A percentile compares a stretch with the other conserved stretches of the same genome.
phyloP scores from a whole-genome alignment of 2,888 invertebrate species.

The Barypeithes pellucidus region DNA sequence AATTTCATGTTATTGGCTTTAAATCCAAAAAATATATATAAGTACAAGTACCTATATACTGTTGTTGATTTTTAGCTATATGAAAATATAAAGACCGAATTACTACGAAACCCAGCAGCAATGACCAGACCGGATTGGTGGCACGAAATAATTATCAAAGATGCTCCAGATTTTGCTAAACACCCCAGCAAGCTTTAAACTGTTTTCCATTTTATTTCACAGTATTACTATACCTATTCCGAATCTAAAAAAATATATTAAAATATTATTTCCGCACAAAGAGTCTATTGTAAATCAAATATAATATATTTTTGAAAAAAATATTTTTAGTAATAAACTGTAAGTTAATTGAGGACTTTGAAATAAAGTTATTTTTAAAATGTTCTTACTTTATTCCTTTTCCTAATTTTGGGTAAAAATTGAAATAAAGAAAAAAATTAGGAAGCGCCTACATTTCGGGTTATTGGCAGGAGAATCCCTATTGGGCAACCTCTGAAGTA shows the following conservation, averaged over 20 bases:
- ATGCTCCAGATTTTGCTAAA: constrained; percentile 63
- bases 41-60: no score
- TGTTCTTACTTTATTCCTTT: not conserved
- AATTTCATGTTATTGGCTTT: no score
- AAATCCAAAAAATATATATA: no score
- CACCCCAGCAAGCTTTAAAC: constrained; percentile 59
- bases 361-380: constrained; percentile 38
- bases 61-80: constrained; percentile 74
- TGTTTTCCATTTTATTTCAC: constrained; percentile 11
- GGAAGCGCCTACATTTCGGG: not conserved
- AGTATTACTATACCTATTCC: constrained; percentile 8
- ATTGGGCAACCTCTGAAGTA: no score
- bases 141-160: constrained; percentile 73
- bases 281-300: constrained; percentile 30
- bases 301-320: constrained; percentile 40
- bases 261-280: constrained; percentile 29
- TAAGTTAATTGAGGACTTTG: constrained; percentile 24
- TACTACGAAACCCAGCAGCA: constrained; percentile 80
- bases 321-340: constrained; percentile 35
- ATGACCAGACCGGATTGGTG: constrained; percentile 85
- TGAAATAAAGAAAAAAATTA: not conserved
- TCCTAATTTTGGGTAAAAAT: not conserved
- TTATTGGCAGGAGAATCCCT: no score
- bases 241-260: constrained; percentile 18
- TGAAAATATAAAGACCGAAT: constrained; percentile 81